Base-by-base conservation (phyloP, 2,888 invertebrate genomes). In the Conus canariensis region DNA sequence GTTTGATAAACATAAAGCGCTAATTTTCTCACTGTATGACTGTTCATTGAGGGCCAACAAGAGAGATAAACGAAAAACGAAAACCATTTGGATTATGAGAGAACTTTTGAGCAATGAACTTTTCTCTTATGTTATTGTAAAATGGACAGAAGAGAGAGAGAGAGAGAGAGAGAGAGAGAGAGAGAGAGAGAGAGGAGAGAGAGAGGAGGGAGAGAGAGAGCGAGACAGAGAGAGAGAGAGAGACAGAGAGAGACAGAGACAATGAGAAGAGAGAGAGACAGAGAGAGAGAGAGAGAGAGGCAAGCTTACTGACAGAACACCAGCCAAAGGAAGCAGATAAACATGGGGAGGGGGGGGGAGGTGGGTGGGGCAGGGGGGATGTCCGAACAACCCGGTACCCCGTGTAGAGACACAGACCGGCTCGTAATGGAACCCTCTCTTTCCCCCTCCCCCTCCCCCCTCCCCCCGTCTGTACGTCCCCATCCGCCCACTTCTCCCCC, bases 181-280 rank as follows among this genome's bases (percentile, higher is more conserved):
- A 59, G 22, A 59, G 59, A 59, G 59, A 59, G 85, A 59, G 22
- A 22, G 8, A 59, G n/a, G n/a, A 59, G n/a, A 10, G 9, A 19
- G 14, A 10, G 16, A 9, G n/a, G 56, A 59, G 59, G 22, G 59
- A 85, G 85, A 85, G n/a, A 56, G 59, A 22, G 59, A 19, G 85
- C 8, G 59, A 59, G 58, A 85, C 10, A 85, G 89, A 83, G 89
- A 85, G 67, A 67, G 83, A 30, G 89, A 67, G 83, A 67, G 14
- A 83, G 64, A 64, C 85, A 89, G 74, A 89, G 85, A 89, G 45
- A 89, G 85, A 85, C 25, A 85, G 85, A 89, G 89, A 83, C 83
- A 83, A 45, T 45, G 82, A 60, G 89, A 67, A 89, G 70, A 89
- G 80, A 30, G 80, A 88, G 80, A 88, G 80, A 88, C 59, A 88